Conservation (phyloP, 64 coral and sea anemone species). For the Exaiptasia diaphana region DNA sequence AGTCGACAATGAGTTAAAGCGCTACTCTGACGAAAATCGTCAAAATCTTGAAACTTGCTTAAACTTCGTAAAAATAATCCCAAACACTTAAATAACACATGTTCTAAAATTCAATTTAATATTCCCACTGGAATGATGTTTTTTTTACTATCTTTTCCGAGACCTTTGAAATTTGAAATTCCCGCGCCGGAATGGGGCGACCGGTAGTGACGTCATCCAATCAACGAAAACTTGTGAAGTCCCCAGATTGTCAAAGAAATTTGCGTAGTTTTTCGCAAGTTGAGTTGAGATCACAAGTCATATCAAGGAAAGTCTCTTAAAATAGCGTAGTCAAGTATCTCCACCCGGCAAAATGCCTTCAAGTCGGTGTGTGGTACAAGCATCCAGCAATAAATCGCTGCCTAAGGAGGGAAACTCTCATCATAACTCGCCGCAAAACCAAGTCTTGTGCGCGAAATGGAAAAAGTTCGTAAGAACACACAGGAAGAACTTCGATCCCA, state of each 20-base stretch:
- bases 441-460: constrained; percentile 3
- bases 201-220: background rate
- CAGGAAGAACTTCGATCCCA: constrained; percentile 15
- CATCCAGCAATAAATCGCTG: background rate
- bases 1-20: no score
- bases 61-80: background rate
- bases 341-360: no score
- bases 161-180: background rate
- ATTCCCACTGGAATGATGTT: background rate
- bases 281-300: no score
- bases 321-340: no score
- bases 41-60: background rate
- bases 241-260: no score
- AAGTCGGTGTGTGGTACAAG: background rate
- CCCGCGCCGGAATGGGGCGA: background rate
- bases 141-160: background rate
- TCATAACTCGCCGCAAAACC: constrained; percentile 3
- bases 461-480: constrained; percentile 6
- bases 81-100: background rate
- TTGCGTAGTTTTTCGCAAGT: no score
- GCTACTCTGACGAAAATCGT: background rate
- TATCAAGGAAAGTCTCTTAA: no score
- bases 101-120: background rate
- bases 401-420: background rate
- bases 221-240: background rate